Conservation (phyloP, 2,888 invertebrate genomes). For the Vandiemenella viatica region DNA sequence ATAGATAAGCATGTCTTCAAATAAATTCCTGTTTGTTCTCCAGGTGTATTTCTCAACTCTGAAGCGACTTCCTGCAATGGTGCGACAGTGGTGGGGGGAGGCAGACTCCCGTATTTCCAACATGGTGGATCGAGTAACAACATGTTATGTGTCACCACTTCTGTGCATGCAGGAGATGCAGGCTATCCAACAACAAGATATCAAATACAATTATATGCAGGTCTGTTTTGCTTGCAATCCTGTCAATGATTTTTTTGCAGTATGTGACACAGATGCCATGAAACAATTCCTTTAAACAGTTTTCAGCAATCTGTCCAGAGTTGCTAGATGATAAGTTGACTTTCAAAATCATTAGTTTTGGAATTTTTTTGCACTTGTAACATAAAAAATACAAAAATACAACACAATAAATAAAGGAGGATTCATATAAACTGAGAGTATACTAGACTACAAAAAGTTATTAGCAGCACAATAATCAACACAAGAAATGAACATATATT, state of each 20-base stretch:
- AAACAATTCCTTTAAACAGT: too few relatives aligned
- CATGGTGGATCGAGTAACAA: slow-evolving; percentile 51
- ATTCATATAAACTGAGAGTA: too few relatives aligned
- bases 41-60: slow-evolving; percentile 23
- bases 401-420: too few relatives aligned
- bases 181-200: slow-evolving; percentile 32
- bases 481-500: too few relatives aligned
- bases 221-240: slow-evolving; percentile 27
- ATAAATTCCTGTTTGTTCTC: neutral
- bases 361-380: too few relatives aligned
- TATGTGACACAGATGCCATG: neutral
- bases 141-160: slow-evolving; percentile 48
- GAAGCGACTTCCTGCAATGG: slow-evolving; percentile 52
- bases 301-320: too few relatives aligned
- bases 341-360: too few relatives aligned
- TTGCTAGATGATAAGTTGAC: too few relatives aligned
- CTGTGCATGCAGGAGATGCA: slow-evolving; percentile 51
- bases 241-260: neutral
- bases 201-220: slow-evolving; percentile 42
- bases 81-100: slow-evolving; percentile 62
- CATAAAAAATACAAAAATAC: too few relatives aligned
- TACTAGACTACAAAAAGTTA: too few relatives aligned
- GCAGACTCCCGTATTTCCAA: slow-evolving; percentile 46
- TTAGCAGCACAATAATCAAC: too few relatives aligned
- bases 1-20: neutral